These are phyloP conservation scores for Asarcornis scutulata DNA, from an alignment of 2,113 vertebrate species.

Conservation along the genomic window DNA sequence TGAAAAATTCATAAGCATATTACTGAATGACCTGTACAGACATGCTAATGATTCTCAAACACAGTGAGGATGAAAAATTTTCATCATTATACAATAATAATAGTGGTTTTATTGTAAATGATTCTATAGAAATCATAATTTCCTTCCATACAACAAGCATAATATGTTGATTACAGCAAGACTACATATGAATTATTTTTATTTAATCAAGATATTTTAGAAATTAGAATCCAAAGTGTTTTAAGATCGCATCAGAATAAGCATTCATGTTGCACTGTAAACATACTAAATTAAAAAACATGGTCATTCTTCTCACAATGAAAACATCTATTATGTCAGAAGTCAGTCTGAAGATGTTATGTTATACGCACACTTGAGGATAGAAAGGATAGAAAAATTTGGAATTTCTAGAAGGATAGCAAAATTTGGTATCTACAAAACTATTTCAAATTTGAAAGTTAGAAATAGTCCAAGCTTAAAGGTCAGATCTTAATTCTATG, in stretches of 20 bases:
- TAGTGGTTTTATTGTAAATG: background rate
- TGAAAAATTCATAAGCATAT: background rate
- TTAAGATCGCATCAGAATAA: background rate
- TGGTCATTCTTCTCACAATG: background rate
- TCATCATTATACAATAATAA: background rate
- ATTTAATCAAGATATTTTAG: background rate
- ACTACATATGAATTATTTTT: background rate
- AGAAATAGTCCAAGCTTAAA: background rate
- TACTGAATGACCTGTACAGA: background rate
- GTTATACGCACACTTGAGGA: background rate
- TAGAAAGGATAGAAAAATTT: background rate
- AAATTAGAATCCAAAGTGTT: background rate
- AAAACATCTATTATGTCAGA: background rate
- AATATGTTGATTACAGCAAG: background rate
- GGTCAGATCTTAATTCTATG: background rate
- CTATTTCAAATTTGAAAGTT: background rate
- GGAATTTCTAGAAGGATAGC: background rate
- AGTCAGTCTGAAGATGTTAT: background rate
- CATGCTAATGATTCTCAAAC: background rate
- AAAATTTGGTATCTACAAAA: background rate
- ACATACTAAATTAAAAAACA: background rate
- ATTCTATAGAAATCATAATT: background rate
- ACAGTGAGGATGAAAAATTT: background rate
- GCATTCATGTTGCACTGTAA: background rate
- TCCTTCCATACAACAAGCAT: background rate